Base-by-base conservation (phyloP, 2,888 invertebrate genomes). In the Callyntrura sp. region DNA sequence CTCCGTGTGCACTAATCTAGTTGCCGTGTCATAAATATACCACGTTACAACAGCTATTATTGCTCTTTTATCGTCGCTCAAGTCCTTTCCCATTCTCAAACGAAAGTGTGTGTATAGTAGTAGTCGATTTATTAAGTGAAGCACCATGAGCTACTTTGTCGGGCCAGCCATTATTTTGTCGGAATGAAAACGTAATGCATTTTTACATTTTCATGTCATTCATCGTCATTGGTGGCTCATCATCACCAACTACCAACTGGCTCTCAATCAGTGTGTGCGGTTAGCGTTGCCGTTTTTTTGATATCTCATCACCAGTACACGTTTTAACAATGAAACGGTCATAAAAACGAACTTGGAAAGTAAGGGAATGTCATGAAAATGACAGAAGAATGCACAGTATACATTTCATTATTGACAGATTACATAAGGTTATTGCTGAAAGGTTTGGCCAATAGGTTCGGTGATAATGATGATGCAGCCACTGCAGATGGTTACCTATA, bases 311-410 rank as follows among this genome's bases (percentile, higher is more conserved):
- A 51, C 28, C 65, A 48, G 86, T 17, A 62, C 90, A 87, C 90
- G 90, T 87, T 83, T 87, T 84, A 79, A 86, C 90, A 90, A 90
- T 90, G 87, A 90, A 90, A 87, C 78, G 51, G 57, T 84, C 65
- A 60, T 87, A 90, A 90, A n/a, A 90, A 35, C 12, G 82, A 84
- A 62, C 87, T 83, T 90, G 87, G 90, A 83, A 68, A 90, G 83
- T 73, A 55, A 76, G 78, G 83, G 82, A 78, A 82, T 78, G 86
- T 90, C 86, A 82, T 65, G 86, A 55, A 79, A 76, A 55, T 90
- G 90, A 86, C 90, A 86, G 90, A 86, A 83, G 90, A 90, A 90
- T 90, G 85, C 28, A 65, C 57, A 76, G 88, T 83, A 60, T 68
- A 65, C 85, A 85, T 79, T 85, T 85, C 62, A 65, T 83, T 90